A percentile compares a stretch with the other conserved stretches of the same genome.
Evolutionary conservation across 2,888 invertebrate species (phyloP).

Genomic region (Halictus ligatus): DNA sequence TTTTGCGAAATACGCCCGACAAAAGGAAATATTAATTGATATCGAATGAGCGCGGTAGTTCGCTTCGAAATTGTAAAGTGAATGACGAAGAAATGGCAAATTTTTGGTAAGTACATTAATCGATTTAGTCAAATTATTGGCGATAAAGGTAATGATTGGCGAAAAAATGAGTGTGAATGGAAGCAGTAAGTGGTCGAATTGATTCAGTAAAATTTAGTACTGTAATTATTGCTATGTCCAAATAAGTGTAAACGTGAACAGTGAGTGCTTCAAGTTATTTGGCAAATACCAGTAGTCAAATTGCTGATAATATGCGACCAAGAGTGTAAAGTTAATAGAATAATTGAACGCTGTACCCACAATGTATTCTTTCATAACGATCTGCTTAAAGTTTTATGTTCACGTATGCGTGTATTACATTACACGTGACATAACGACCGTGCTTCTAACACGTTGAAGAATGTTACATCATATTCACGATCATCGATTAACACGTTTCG

Average conservation of each 20-base stretch:
- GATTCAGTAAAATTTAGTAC: background rate
- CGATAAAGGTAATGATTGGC: no score
- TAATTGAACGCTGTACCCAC: conserved; percentile 1
- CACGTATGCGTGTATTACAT: conserved; percentile 55
- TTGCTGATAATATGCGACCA: background rate
- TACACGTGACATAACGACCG: conserved; percentile 50
- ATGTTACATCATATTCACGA: conserved; percentile 39
- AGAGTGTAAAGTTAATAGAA: conserved; percentile 18
- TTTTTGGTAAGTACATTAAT: no score
- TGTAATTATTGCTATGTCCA: no score
- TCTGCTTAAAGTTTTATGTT: conserved; percentile 40
- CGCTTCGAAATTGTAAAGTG: no score
- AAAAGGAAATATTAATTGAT: background rate
- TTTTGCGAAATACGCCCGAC: background rate
- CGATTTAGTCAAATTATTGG: no score
- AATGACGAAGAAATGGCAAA: no score
- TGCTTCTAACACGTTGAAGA: conserved; percentile 25
- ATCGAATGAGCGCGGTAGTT: no score
- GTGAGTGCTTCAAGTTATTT: background rate
- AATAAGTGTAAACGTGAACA: no score
- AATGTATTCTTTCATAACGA: conserved; percentile 34
- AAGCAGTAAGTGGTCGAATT: background rate
- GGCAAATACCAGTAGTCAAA: background rate
- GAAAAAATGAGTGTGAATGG: no score
- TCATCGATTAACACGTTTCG: conserved; percentile 31